A percentile compares a stretch with the other conserved stretches of the same genome.
These are phyloP conservation scores for Gymnogyps californianus DNA, from an alignment of 2,113 vertebrate species.

Conservation along the genomic window DNA sequence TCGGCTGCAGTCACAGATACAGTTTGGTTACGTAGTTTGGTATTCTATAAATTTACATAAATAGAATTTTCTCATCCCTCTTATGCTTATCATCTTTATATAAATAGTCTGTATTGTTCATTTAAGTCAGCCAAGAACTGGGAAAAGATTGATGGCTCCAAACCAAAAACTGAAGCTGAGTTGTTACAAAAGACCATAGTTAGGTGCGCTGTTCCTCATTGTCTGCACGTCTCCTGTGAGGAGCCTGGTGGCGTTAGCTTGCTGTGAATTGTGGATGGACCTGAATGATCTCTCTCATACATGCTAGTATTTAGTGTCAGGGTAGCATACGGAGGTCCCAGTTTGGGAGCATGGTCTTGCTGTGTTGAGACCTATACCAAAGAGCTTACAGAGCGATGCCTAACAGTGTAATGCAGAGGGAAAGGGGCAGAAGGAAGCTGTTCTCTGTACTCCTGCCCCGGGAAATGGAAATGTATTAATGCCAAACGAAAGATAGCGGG, in stretches of 20 bases:
- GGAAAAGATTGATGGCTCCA: not conserved
- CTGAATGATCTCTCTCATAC: not conserved
- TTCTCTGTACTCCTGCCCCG: not conserved
- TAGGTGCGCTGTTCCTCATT: accelerated
- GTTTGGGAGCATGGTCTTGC: not conserved
- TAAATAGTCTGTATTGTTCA: not conserved
- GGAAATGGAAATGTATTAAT: not conserved
- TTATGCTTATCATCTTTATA: not conserved
- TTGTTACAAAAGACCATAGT: not conserved
- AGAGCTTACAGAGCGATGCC: not conserved
- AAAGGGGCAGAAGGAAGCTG: not conserved
- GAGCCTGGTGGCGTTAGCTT: accelerated
- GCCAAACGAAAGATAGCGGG: not conserved
- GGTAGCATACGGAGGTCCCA: not conserved
- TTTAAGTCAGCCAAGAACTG: not conserved
- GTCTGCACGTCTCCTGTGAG: accelerated
- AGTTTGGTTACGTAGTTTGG: not conserved
- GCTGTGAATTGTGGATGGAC: not conserved
- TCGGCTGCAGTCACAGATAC: not conserved
- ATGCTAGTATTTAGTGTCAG: accelerated
- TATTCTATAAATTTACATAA: not conserved
- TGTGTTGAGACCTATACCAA: not conserved
- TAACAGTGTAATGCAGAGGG: accelerated
- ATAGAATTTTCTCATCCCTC: not conserved
- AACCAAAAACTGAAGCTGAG: not conserved